Evolutionary conservation across 2,797 vertebrate genomes (phyloP).

Genomic region (Sebastes trivittatus): DNA sequence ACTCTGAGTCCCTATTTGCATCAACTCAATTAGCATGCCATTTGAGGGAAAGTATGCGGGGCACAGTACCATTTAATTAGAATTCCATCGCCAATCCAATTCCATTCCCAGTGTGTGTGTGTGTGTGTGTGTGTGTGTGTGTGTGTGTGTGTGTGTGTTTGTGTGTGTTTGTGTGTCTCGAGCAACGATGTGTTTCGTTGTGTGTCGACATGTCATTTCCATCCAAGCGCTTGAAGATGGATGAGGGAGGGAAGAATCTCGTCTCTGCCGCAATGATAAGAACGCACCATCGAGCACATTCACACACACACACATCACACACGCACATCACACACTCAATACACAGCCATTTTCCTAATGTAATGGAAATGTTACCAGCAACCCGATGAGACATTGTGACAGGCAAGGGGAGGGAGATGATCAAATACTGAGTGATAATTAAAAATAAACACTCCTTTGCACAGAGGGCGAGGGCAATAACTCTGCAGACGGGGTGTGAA

Average conservation of each 20-base stretch:
- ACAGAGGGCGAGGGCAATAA: constrained; percentile 18
- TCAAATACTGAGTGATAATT: constrained; percentile 68
- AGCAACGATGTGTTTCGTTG: constrained; percentile 41
- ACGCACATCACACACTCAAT: background rate
- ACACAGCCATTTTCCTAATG: constrained; percentile 49
- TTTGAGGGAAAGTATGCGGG: constrained; percentile 17
- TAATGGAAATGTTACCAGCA: constrained; percentile 67
- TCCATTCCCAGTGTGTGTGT: constrained; percentile 33
- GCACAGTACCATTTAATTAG: constrained; percentile 62
- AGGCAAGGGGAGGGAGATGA: constrained; percentile 51
- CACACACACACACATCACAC: background rate
- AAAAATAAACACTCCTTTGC: constrained; percentile 54
- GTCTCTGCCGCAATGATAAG: constrained; percentile 52
- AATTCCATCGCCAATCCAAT: constrained; percentile 60
- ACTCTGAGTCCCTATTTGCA: constrained; percentile 49
- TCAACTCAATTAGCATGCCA: constrained; percentile 64
- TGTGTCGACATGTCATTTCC: constrained; percentile 72
- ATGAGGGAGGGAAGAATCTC: constrained; percentile 68
- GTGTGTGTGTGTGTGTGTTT: too few relatives aligned
- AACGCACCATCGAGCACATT: constrained; percentile 47
- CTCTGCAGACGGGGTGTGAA: constrained; percentile 15
- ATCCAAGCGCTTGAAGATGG: constrained; percentile 76
- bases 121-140: constrained; percentile 4
- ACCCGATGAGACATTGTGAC: constrained; percentile 55
- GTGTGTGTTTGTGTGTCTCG: constrained; percentile 15